Percentiles rank a stretch among this genome's conserved stretches.
phyloP scores from a whole-genome alignment of 2,797 vertebrate genomes.

The Pangasius mekongensis region DNA sequence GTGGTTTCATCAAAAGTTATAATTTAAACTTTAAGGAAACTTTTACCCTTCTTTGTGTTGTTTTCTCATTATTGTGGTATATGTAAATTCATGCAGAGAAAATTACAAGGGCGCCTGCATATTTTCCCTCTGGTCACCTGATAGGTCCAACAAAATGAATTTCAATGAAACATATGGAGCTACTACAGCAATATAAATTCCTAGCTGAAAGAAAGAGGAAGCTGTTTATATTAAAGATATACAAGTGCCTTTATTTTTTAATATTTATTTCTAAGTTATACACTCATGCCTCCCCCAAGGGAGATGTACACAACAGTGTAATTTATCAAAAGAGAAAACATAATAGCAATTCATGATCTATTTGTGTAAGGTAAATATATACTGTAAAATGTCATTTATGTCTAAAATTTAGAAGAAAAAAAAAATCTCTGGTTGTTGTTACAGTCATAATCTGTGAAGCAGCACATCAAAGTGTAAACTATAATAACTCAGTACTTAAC shows the following conservation, averaged over 20 bases:
- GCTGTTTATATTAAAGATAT: slow-evolving; percentile 1
- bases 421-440: slow-evolving; percentile 42
- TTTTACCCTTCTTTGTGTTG: slow-evolving; percentile 63
- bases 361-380: slow-evolving; percentile 19
- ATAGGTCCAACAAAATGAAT: slow-evolving; percentile 56
- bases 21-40: slow-evolving; percentile 60
- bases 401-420: neutral
- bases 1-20: slow-evolving; percentile 61
- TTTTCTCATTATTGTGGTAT: slow-evolving; percentile 63
- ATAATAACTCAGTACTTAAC: slow-evolving; percentile 50
- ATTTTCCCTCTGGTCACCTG: slow-evolving; percentile 48
- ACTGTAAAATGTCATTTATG: neutral
- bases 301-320: slow-evolving; percentile 7
- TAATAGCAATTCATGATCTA: slow-evolving; percentile 15
- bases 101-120: slow-evolving; percentile 49
- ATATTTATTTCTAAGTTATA: slow-evolving; percentile 4
- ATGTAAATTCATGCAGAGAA: slow-evolving; percentile 51
- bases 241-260: slow-evolving; percentile 8
- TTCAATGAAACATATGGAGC: slow-evolving; percentile 52
- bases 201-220: slow-evolving; percentile 21
- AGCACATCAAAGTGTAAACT: slow-evolving; percentile 50
- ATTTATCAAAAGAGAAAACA: slow-evolving; percentile 18
- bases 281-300: neutral
- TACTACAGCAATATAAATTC: slow-evolving; percentile 41
- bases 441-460: slow-evolving; percentile 42